Conservation (phyloP, 2,797 vertebrate genomes). For the Phrynocephalus forsythii region DNA sequence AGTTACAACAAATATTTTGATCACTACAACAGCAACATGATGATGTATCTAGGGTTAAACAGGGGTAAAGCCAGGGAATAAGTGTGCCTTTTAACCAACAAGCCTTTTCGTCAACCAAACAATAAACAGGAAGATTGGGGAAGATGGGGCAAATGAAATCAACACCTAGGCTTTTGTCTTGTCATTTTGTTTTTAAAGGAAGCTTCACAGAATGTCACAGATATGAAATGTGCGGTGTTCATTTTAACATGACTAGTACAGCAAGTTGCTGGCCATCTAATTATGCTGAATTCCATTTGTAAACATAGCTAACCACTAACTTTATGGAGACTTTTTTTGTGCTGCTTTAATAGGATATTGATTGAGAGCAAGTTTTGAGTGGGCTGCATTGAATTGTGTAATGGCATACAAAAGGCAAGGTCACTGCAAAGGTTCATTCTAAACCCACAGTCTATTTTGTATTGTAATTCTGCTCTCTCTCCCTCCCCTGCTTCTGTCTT, state of each 20-base stretch:
- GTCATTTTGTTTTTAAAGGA: conserved; percentile 48
- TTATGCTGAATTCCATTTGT: conserved; percentile 93
- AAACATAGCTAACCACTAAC: conserved; percentile 89
- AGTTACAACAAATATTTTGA: not conserved
- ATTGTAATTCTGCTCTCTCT: conserved; percentile 75
- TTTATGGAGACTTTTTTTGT: conserved; percentile 89
- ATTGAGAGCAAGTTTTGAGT: conserved; percentile 95
- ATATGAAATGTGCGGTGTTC: conserved; percentile 79
- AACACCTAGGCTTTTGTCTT: conserved; percentile 63
- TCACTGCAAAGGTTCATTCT: conserved; percentile 81
- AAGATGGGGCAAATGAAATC: conserved; percentile 27
- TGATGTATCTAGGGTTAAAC: conserved; percentile 70
- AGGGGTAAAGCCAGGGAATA: conserved; percentile 48
- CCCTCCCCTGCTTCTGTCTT: conserved; percentile 55
- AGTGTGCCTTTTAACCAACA: conserved; percentile 64
- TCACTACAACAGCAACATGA: conserved; percentile 44
- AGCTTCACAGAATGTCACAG: conserved; percentile 62
- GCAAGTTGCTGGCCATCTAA: conserved; percentile 88
- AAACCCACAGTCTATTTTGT: conserved; percentile 77
- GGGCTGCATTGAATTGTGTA: conserved; percentile 94
- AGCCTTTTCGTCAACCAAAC: conserved; percentile 69
- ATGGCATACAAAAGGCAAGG: conserved; percentile 95
- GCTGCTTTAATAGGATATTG: conserved; percentile 98
- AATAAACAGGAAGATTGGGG: conserved; percentile 62
- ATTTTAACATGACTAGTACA: conserved; percentile 85